phyloP scores from a whole-genome alignment of 2,113 vertebrate species.

The Malurus alboscapulatus region DNA sequence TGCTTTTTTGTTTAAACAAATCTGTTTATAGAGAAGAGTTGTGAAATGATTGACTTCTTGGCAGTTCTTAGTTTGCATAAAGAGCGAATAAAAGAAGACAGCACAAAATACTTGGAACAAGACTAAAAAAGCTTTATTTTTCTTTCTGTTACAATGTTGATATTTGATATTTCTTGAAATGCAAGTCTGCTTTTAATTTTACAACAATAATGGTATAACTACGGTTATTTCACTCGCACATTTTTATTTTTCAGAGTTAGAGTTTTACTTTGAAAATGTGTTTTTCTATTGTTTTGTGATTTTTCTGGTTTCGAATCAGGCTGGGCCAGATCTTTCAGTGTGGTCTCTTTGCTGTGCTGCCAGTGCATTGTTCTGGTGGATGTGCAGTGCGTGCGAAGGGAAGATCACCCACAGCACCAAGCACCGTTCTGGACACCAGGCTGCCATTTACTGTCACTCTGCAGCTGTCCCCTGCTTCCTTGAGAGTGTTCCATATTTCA shows the following conservation, averaged over 20 bases:
- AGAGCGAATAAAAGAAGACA: conserved; percentile 58
- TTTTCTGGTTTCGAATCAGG: background rate
- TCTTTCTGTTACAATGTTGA: conserved; percentile 65
- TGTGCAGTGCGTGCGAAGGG: background rate
- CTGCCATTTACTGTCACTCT: background rate
- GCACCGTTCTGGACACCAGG: background rate
- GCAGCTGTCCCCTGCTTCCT: background rate
- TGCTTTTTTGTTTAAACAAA: conserved; percentile 38
- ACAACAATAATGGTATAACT: conserved; percentile 45
- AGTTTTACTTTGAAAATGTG: conserved; percentile 34
- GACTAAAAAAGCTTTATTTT: conserved; percentile 70
- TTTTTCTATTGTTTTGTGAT: background rate
- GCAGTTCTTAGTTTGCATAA: conserved; percentile 29
- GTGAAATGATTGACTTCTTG: conserved; percentile 53
- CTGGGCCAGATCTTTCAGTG: background rate
- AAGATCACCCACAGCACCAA: background rate
- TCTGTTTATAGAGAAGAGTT: conserved; percentile 26
- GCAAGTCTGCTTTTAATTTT: conserved; percentile 73
- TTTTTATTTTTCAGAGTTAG: conserved; percentile 55
- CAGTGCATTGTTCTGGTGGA: background rate
- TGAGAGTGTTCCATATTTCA: background rate
- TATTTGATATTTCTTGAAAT: conserved; percentile 64
- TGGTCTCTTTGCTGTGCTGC: conserved; percentile 10
- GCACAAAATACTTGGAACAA: conserved; percentile 66
- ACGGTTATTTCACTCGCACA: conserved; percentile 24